Evolutionary conservation across 2,113 vertebrate genomes (phyloP).

Genomic region (Cettia cetti): DNA sequence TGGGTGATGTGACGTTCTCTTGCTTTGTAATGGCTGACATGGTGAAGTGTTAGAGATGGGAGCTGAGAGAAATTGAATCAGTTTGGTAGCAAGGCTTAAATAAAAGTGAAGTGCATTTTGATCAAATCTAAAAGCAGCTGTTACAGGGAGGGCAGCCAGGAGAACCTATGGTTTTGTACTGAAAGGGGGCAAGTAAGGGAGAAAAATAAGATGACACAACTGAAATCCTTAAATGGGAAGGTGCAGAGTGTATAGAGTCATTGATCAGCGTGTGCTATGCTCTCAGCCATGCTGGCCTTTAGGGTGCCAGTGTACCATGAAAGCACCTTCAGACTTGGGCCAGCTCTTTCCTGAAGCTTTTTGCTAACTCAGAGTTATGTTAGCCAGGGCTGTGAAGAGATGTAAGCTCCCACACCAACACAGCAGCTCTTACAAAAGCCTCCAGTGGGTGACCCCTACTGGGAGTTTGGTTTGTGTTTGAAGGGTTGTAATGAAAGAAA

Average conservation of each 20-base stretch:
- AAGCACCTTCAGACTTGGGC: neutral
- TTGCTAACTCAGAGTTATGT: neutral
- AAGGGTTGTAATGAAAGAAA: neutral
- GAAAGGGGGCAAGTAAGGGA: neutral
- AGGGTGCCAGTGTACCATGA: neutral
- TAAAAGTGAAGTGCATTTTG: neutral
- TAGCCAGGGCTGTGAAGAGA: fast-evolving
- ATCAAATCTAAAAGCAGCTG: neutral
- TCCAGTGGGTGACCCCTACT: neutral
- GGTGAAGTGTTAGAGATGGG: neutral
- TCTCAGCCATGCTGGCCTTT: neutral
- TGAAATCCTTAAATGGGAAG: neutral
- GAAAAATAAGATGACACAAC: neutral
- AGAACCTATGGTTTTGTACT: neutral
- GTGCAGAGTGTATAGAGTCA: fast-evolving
- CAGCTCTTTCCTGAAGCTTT: neutral
- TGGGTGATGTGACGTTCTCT: neutral
- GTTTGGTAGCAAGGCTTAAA: neutral
- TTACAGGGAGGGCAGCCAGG: neutral
- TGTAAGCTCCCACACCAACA: neutral
- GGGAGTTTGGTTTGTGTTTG: neutral
- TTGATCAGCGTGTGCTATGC: fast-evolving
- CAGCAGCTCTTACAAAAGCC: neutral
- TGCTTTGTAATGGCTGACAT: neutral
- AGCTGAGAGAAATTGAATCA: neutral